Evolutionary conservation across 1,140 invertebrate species (phyloP).

Genomic region (Gerris buenoi): DNA sequence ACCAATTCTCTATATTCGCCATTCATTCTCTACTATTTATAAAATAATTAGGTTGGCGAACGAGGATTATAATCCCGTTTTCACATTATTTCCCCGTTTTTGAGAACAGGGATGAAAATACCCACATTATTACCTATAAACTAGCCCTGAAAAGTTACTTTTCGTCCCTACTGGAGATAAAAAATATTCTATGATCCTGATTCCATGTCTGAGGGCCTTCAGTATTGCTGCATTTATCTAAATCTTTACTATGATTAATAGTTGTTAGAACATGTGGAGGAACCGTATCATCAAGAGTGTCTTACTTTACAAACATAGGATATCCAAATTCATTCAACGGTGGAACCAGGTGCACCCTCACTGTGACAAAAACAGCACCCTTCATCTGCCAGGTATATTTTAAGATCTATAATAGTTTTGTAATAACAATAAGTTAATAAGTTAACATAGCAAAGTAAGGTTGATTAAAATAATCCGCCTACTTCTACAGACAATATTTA

Average conservation of each 20-base stretch:
- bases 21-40: no score
- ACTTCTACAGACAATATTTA: not conserved
- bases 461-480: not conserved
- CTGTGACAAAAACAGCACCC: slow-evolving; percentile 46
- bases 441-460: not conserved
- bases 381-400: slow-evolving; percentile 53
- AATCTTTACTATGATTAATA: slow-evolving; percentile 24
- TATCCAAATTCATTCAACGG: slow-evolving; percentile 50
- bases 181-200: not conserved
- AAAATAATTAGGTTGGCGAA: no score
- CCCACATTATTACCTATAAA: no score
- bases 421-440: not conserved
- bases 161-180: not conserved
- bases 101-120: not conserved
- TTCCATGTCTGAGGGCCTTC: not conserved
- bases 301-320: slow-evolving; percentile 60
- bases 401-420: not conserved
- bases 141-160: no score
- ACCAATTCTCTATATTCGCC: no score
- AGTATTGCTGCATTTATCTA: not conserved
- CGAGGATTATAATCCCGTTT: no score
- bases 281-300: slow-evolving; percentile 56
- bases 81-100: not conserved
- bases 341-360: slow-evolving; percentile 49
- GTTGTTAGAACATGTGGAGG: slow-evolving; percentile 51